Percentiles rank a stretch among this genome's conserved stretches.
phyloP scores from a whole-genome alignment of 2,113 vertebrate species.

The Microtus richardsoni region DNA sequence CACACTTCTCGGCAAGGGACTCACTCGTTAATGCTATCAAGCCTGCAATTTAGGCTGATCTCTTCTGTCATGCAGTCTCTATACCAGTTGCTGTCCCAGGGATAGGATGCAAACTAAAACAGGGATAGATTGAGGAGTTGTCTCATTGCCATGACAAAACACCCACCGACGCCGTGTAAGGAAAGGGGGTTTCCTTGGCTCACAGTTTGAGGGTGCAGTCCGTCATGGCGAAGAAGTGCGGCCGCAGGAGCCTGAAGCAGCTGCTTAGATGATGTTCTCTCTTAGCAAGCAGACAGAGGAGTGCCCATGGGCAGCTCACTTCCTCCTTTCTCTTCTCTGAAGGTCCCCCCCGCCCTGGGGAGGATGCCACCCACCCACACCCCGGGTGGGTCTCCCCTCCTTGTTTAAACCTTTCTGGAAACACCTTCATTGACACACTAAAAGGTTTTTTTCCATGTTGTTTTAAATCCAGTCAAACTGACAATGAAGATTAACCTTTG shows the following conservation, averaged over 20 bases:
- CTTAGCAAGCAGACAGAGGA: background rate
- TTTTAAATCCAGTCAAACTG: background rate
- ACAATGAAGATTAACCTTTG: background rate
- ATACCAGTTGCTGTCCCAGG: background rate
- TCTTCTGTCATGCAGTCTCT: background rate
- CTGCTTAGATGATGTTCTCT: background rate
- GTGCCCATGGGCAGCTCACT: background rate
- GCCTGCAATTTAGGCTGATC: background rate
- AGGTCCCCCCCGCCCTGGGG: too few relatives aligned
- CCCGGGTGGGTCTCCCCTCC: background rate
- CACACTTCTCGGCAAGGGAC: background rate
- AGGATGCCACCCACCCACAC: too few relatives aligned
- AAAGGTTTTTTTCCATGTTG: background rate
- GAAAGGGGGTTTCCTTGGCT: background rate
- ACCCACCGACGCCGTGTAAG: background rate
- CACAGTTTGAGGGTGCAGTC: background rate
- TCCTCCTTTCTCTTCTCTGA: background rate
- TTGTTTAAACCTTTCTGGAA: background rate
- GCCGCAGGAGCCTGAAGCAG: rapidly evolving
- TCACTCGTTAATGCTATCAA: background rate
- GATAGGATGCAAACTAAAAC: background rate
- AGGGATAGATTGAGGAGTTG: background rate
- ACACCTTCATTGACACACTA: background rate
- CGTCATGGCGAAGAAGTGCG: rapidly evolving
- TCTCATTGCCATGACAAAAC: background rate